Evolutionary conservation across 2,797 vertebrate species (phyloP).

Genomic region (Peromyscus nudipes): DNA sequence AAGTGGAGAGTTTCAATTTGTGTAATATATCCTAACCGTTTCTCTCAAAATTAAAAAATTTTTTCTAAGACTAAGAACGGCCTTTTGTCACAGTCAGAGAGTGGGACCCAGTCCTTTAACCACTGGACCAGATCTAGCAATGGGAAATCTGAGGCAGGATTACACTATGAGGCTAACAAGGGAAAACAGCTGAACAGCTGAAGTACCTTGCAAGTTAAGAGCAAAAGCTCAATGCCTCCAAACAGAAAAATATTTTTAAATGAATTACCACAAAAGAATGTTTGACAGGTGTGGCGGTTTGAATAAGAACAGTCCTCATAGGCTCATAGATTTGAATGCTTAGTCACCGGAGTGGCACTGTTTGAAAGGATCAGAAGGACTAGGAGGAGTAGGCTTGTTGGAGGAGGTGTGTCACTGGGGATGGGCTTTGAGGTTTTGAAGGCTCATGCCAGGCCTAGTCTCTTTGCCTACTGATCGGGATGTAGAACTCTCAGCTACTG

Average conservation of each 20-base stretch:
- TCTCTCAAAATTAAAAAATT: background rate
- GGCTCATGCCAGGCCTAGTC: background rate
- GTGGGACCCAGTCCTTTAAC: background rate
- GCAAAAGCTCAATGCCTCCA: slow-evolving; percentile 18
- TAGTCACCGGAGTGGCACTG: background rate
- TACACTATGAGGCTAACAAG: background rate
- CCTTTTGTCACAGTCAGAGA: background rate
- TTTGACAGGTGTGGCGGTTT: background rate
- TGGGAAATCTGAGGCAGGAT: background rate
- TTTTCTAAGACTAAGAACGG: background rate
- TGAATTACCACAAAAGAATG: background rate
- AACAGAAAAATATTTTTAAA: background rate
- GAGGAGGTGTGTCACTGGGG: background rate
- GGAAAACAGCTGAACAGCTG: background rate
- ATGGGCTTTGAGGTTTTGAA: background rate
- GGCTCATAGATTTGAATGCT: background rate
- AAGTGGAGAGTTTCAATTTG: background rate
- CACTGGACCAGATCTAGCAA: background rate
- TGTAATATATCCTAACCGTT: background rate
- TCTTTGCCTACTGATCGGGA: background rate
- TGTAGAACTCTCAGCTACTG: background rate
- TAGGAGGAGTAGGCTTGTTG: background rate
- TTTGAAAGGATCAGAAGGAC: background rate
- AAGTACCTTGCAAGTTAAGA: background rate
- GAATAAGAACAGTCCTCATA: background rate